A percentile compares a stretch with the other conserved stretches of the same genome.
phyloP scores from a whole-genome alignment of 2,888 invertebrate genomes.

The Nasonovia ribisnigri region DNA sequence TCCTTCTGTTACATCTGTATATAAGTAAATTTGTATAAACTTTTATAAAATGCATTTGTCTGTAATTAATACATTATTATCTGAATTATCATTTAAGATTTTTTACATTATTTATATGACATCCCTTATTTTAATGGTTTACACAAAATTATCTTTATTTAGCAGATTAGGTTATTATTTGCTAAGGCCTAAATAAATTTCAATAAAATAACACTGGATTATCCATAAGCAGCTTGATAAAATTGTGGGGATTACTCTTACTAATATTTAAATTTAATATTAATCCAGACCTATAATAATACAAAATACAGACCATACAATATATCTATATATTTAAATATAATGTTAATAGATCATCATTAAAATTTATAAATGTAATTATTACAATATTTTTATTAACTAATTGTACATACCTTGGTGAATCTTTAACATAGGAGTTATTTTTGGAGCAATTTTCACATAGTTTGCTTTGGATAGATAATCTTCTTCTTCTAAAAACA shows the following conservation, averaged over 20 bases:
- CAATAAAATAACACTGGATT: neutral
- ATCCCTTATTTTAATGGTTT: neutral
- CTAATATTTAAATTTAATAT: neutral
- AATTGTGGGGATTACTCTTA: neutral
- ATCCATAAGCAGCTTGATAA: neutral
- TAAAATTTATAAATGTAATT: neutral
- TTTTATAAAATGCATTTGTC: neutral
- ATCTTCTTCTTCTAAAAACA: conserved; percentile 35
- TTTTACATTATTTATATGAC: neutral
- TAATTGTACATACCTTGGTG: conserved; percentile 2
- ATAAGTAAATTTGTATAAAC: neutral
- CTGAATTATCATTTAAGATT: neutral
- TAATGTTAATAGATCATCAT: neutral
- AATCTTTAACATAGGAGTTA: neutral
- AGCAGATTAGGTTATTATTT: neutral
- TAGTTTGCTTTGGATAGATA: conserved; percentile 2
- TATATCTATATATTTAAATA: neutral
- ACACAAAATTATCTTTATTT: neutral
- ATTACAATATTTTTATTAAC: neutral
- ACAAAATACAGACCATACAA: neutral
- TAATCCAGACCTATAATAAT: neutral
- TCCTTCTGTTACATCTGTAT: neutral
- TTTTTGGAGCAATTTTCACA: conserved; percentile 56
- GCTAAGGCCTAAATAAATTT: neutral
- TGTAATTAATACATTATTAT: neutral